Base-by-base conservation (phyloP, 2,888 invertebrate species). In the Vanessa cardui region DNA sequence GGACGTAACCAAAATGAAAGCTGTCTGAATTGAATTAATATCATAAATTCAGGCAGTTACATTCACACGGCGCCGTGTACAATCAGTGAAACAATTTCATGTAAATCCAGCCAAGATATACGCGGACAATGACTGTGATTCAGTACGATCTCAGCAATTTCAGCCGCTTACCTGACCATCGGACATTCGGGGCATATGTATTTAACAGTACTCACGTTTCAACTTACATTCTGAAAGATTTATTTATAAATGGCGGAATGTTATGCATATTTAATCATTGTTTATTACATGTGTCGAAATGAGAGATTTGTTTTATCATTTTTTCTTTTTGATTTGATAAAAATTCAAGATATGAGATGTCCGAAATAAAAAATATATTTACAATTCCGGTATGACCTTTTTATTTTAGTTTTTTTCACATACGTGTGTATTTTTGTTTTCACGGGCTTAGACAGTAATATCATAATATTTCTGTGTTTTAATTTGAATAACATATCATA, bases 71-170 rank as follows among this genome's bases (percentile, higher is more conserved):
- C 60, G 58, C 62, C 44, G 49, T 59, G 69, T 69, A 46, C 50
- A 58, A 45, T 49, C n/a, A 56, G 18, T 45, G 66, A 71, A 68
- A 68, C 78, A 74, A 77, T 76, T 75, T 75, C 66, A 76, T 76
- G 78, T 75, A 76, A 78, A 78, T 77, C 69, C 64, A 62, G 68
- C 61, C 66, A 76, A 77, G 80, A 75, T 77, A 78, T 76, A 74
- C 73, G 71, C 62, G 45, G 65, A 76, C 80, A 82, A 81, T 82
- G 78, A 72, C 75, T 61, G 76, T 77, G 64, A 79, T 80, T 82
- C 78, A 73, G 31, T 72, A 70, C 75, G 75, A 77, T 73, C 72
- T 72, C 70, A 70, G 72, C 77, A 74, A 79, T 78, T 79, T 76
- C 72, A 70, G 44, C 46, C 82, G 78, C 76, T 62, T 62, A 61